phyloP scores from a whole-genome alignment of 2,113 vertebrate species.

The Charadrius vociferus region DNA sequence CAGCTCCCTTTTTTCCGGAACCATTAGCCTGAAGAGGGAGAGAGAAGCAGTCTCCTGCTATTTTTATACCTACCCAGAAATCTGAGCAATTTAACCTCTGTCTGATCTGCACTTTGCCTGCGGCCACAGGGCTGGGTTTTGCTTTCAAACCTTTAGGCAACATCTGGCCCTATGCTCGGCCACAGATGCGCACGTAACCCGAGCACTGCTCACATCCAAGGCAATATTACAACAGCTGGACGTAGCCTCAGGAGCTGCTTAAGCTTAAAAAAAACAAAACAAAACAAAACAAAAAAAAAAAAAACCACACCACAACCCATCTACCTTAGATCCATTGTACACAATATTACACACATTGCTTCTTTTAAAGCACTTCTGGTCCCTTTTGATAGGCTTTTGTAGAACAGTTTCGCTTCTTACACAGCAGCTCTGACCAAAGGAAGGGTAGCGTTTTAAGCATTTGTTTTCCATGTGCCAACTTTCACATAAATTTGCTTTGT shows the following conservation, averaged over 20 bases:
- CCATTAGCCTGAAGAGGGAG: background rate
- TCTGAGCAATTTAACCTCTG: background rate
- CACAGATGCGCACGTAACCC: background rate
- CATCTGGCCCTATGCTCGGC: fast-evolving
- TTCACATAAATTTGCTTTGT: background rate
- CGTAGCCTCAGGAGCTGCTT: background rate
- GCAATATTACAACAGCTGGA: background rate
- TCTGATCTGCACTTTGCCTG: background rate
- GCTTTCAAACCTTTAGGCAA: background rate
- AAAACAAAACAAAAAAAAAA: background rate
- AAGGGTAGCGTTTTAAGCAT: background rate
- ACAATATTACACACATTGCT: background rate
- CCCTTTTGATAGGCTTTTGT: background rate
- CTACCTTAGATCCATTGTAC: background rate
- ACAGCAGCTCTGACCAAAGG: background rate
- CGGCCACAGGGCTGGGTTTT: background rate
- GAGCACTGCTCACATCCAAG: fast-evolving
- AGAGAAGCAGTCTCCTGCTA: background rate
- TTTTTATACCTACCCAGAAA: constrained; percentile 20
- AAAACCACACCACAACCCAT: background rate
- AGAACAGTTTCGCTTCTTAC: background rate
- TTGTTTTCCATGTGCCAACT: background rate
- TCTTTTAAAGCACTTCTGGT: background rate
- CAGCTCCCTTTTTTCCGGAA: background rate
- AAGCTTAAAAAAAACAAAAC: background rate